Evolutionary conservation across 2,113 vertebrate genomes (phyloP).

Genomic region (Tringa solitaria): DNA sequence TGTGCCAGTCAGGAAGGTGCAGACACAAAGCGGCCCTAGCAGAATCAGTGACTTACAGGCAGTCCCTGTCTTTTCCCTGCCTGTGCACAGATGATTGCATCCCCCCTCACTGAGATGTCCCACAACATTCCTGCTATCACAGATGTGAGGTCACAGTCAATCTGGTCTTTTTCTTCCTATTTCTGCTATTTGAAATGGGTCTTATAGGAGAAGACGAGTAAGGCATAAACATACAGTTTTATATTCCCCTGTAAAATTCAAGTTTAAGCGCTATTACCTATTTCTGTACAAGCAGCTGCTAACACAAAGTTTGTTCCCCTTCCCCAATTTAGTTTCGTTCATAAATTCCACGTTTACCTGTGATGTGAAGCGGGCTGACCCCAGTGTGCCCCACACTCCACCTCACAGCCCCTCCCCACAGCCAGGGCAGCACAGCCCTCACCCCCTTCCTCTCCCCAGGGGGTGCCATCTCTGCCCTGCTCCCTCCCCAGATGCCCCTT

Average conservation of each 20-base stretch:
- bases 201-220: neutral
- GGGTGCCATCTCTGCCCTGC: no score
- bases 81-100: fast-evolving
- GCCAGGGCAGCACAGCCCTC: neutral
- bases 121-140: neutral
- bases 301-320: neutral
- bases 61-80: neutral
- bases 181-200: neutral
- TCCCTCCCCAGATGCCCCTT: neutral
- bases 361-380: neutral
- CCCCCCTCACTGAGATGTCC: neutral
- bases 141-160: neutral
- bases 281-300: neutral
- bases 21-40: neutral
- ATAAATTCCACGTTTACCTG: neutral
- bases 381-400: neutral
- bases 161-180: neutral
- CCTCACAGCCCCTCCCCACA: neutral
- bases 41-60: neutral
- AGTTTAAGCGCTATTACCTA: neutral
- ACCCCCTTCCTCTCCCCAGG: no score
- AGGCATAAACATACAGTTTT: neutral
- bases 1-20: neutral
- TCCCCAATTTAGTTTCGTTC: neutral
- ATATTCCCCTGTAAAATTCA: neutral